Percentiles rank a stretch among this genome's conserved stretches.
Conservation (phyloP, 2,113 vertebrate genomes). For the Eublepharis macularius region DNA sequence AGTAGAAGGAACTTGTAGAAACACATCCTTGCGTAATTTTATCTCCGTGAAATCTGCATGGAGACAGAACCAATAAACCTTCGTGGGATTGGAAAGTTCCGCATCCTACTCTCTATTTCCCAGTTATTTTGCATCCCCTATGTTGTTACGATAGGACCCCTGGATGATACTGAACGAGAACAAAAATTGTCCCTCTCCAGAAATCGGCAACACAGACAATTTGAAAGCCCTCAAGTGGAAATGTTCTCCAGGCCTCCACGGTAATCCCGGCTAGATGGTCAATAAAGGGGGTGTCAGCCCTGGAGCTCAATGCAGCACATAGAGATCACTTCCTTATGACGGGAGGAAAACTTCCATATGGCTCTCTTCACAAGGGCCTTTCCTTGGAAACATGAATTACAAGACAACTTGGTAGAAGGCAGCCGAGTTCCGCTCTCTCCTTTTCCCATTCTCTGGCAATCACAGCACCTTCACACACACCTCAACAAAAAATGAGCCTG, state of each 20-base stretch:
- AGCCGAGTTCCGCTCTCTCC: too few species aligned
- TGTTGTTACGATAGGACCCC: too few species aligned
- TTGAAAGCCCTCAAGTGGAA: background rate
- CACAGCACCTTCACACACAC: background rate
- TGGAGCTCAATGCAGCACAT: too few species aligned
- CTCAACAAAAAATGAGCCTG: background rate
- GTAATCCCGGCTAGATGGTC: background rate
- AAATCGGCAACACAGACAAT: background rate
- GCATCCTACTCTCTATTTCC: background rate
- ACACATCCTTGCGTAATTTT: background rate
- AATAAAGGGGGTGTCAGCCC: background rate
- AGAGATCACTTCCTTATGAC: background rate
- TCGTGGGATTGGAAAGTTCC: background rate
- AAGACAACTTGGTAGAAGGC: background rate
- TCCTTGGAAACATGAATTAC: background rate
- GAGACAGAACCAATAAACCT: background rate
- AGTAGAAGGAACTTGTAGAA: fast-evolving
- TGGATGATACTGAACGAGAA: too few species aligned
- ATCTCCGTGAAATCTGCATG: too few species aligned
- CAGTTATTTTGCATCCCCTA: background rate
- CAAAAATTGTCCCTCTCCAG: background rate
- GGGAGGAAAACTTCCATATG: too few species aligned
- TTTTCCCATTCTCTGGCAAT: background rate
- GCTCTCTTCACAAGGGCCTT: background rate
- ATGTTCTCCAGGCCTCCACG: too few species aligned